phyloP scores from a whole-genome alignment of 2,113 vertebrate species.

The Turdus rufiventris region DNA sequence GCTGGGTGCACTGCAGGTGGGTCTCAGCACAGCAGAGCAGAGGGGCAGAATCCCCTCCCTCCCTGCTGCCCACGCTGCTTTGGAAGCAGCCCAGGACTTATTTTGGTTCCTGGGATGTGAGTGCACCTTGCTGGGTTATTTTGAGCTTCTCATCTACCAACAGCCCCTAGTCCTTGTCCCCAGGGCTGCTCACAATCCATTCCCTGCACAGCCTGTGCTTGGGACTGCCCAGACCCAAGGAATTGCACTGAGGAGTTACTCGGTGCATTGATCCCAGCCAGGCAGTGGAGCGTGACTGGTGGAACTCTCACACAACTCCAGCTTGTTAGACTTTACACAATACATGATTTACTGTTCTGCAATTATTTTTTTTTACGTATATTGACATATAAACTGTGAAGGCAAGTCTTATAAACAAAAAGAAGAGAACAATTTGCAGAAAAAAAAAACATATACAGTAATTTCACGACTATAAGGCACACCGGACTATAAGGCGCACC shows the following conservation, averaged over 20 bases:
- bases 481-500: too few species aligned
- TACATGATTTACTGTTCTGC: not conserved
- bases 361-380: not conserved
- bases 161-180: not conserved
- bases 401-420: not conserved
- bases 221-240: not conserved
- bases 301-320: not conserved
- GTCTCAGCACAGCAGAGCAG: not conserved
- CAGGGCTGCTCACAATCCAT: not conserved
- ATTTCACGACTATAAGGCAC: too few species aligned
- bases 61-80: fast-evolving
- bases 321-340: not conserved
- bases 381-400: not conserved
- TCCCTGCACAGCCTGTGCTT: not conserved
- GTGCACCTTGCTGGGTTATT: not conserved
- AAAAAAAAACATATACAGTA: not conserved
- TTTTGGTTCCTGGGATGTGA: not conserved
- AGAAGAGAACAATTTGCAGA: not conserved
- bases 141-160: not conserved
- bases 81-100: not conserved
- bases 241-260: not conserved
- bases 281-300: not conserved
- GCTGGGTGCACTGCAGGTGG: not conserved
- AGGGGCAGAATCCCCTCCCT: not conserved
- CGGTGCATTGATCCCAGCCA: not conserved